Evolutionary conservation across 2,797 vertebrate species (phyloP), one percentile per base, ranked within the genome.

Genomic region (Kryptopterus vitreolus): DNA sequence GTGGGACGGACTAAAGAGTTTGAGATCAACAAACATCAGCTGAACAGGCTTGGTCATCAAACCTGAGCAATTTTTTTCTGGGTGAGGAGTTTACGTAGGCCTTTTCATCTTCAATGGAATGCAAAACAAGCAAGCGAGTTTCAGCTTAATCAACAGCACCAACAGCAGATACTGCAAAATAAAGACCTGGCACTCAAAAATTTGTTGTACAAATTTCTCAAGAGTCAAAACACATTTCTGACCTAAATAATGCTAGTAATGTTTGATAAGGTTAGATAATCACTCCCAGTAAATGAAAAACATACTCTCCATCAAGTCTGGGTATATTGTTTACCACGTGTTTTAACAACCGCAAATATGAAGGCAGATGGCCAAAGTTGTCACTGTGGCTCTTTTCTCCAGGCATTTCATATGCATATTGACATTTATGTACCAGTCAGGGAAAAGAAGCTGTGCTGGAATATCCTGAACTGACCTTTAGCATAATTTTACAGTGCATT

Each of bases 61-160:
- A 48, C 16, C 63, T 74, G 59, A 80, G 57, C 66, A 80, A 82
- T 78, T 5, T 77, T 52, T 71, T 24, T 69, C 33, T 79, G 59
- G 31, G 29, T n/a, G 10, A 4, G 46, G 66, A 58, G 62, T 77
- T 59, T 18, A n/a, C n/a, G 24, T 11, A 8, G n/a, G 80, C 2
- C 20, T 59, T 43, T 59, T 68, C 1, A 5, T 52, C 13, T 1
- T 31, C 22, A 57, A n/a, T 66, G 26, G 83, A 48, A 53, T 33
- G 43, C 15, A 77, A 79, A 43, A 46, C 59, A 68, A 61, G 7
- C 62, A 43, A 46, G 11, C 29, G 52, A 43, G 29, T 43, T 38
- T 81, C 73, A 84, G 71, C 76, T 78, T 29, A 62, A 79, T 69
- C 9, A n/a, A 50, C 65, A 69, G 24, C 66, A 16, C 1, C 33